Evolutionary conservation across 2,113 vertebrate species (phyloP).

Genomic region (Chiloscyllium plagiosum): DNA sequence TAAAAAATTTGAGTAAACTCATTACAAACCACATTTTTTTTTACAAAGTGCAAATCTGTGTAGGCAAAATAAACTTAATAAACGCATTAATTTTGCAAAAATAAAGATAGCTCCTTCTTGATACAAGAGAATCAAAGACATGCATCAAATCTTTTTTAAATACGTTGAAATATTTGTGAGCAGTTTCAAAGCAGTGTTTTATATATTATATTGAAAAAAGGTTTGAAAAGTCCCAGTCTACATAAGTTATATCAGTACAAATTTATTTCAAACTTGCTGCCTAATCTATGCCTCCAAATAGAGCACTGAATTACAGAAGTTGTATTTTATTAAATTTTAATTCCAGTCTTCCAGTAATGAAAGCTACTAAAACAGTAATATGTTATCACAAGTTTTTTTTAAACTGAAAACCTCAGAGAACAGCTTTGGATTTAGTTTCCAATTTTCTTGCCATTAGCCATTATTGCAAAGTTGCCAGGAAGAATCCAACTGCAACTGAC

Average conservation of each 20-base stretch:
- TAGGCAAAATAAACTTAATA: neutral
- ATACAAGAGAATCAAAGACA: neutral
- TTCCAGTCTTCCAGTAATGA: neutral
- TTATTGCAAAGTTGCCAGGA: neutral
- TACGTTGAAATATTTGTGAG: neutral
- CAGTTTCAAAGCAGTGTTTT: neutral
- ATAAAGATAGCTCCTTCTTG: neutral
- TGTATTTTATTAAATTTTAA: neutral
- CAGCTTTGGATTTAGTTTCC: neutral
- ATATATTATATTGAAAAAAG: neutral
- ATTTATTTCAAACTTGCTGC: neutral
- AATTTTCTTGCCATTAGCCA: neutral
- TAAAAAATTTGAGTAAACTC: constrained; percentile 57
- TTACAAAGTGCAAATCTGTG: neutral
- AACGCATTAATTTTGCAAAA: neutral
- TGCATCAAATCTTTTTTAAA: neutral
- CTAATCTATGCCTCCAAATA: neutral
- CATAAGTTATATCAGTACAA: neutral
- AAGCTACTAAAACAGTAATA: neutral
- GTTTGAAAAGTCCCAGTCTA: neutral
- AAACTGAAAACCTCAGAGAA: neutral
- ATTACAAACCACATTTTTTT: constrained; percentile 55
- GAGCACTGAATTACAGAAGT: neutral
- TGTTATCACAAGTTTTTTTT: no score
- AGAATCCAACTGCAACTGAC: neutral